phyloP scores from a whole-genome alignment of 2,113 vertebrate species.

The Hippoglossus stenolepis region DNA sequence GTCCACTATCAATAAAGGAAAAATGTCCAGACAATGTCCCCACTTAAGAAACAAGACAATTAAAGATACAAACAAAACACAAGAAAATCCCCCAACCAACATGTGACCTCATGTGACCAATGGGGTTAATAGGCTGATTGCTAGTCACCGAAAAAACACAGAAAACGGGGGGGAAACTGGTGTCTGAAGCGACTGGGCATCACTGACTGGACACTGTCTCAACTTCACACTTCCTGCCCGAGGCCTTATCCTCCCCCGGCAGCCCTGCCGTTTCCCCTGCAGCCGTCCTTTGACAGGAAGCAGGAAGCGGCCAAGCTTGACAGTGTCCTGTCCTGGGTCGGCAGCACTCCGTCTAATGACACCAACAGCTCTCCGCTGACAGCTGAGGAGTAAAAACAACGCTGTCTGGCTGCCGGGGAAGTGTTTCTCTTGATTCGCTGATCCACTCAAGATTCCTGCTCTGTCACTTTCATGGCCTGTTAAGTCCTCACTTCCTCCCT shows the following conservation, averaged over 20 bases:
- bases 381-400: constrained; percentile 47
- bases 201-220: constrained; percentile 62
- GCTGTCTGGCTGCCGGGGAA: constrained; percentile 12
- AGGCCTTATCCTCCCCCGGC: constrained; percentile 73
- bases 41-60: too few species aligned
- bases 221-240: constrained; percentile 68
- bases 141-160: constrained; percentile 45
- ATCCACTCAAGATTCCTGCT: constrained; percentile 11
- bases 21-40: too few species aligned
- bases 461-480: constrained; percentile 25
- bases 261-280: constrained; percentile 71
- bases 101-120: constrained; percentile 11
- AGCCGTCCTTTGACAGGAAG: constrained; percentile 76
- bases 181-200: constrained; percentile 46
- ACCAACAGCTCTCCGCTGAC: constrained; percentile 62
- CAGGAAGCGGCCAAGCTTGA: constrained; percentile 71
- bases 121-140: constrained; percentile 33
- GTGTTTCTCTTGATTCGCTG: constrained; percentile 15
- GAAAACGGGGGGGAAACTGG: constrained; percentile 15
- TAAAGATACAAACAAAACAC: too few species aligned
- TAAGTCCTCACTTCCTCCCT: constrained; percentile 25
- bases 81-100: not conserved
- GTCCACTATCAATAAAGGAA: too few species aligned
- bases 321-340: constrained; percentile 59
- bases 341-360: constrained; percentile 61